Percentiles rank a stretch among this genome's conserved stretches.
phyloP scores from a whole-genome alignment of 2,797 vertebrate genomes.

The Parotocinclus haroldoi region DNA sequence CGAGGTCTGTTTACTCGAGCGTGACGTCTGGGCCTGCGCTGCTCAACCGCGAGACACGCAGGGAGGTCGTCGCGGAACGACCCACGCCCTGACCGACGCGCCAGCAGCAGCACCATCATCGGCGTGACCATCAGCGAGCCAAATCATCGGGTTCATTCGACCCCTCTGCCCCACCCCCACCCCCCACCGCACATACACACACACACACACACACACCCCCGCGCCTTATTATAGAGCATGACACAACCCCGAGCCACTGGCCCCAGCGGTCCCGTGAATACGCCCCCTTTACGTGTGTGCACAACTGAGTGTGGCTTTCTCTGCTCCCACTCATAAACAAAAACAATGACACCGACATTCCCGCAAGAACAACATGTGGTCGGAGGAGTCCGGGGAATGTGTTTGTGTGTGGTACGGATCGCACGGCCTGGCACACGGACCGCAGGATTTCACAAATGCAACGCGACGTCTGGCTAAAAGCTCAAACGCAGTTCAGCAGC shows the following conservation, averaged over 20 bases:
- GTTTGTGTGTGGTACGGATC: slow-evolving; percentile 12
- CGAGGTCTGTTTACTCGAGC: slow-evolving; percentile 12
- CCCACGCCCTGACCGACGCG: background rate
- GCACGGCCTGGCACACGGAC: slow-evolving; percentile 13
- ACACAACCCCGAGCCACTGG: background rate
- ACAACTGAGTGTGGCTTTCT: background rate
- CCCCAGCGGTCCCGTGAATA: background rate
- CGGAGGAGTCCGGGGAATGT: background rate
- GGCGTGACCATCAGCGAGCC: background rate
- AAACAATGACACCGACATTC: background rate
- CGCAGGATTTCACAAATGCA: slow-evolving; percentile 15
- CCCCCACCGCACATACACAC: too few species aligned
- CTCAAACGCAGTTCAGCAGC: background rate
- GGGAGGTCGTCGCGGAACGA: background rate
- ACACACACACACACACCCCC: too few species aligned
- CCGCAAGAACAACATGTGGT: slow-evolving; percentile 5
- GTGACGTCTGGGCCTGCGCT: slow-evolving; percentile 7
- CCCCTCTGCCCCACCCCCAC: too few species aligned
- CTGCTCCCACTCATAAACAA: background rate
- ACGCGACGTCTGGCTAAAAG: slow-evolving; percentile 14
- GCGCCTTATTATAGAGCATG: background rate
- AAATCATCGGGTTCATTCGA: background rate
- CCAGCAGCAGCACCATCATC: background rate
- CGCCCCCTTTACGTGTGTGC: slow-evolving; percentile 2
- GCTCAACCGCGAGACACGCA: background rate